phyloP scores from a whole-genome alignment of 2,113 vertebrate species.

The Labrus mixtus region DNA sequence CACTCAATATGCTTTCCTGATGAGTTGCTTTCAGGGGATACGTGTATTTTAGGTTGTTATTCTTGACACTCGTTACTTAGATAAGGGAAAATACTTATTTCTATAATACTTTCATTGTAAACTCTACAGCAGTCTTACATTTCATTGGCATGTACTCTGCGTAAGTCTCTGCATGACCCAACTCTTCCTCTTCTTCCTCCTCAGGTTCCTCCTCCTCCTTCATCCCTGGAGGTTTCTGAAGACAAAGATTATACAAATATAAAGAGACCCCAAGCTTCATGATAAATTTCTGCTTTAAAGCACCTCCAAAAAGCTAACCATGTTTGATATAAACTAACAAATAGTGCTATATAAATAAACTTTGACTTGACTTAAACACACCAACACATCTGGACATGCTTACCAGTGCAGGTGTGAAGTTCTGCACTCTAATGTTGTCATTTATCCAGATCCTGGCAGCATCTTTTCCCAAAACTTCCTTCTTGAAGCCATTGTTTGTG shows the following conservation, averaged over 20 bases:
- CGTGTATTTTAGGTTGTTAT: too few species aligned
- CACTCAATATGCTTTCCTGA: too few species aligned
- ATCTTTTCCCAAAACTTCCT: slow-evolving; percentile 93
- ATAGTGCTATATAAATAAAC: not conserved
- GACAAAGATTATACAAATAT: not conserved
- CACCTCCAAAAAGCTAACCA: not conserved
- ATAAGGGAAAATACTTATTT: too few species aligned
- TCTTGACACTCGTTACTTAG: too few species aligned
- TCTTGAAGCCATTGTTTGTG: slow-evolving; percentile 95
- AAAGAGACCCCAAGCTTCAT: not conserved
- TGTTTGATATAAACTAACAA: not conserved
- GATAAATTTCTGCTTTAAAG: not conserved
- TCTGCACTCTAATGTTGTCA: slow-evolving; percentile 91
- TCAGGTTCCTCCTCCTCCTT: slow-evolving; percentile 97
- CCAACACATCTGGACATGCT: not conserved
- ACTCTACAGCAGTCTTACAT: slow-evolving; percentile 75
- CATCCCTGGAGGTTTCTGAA: slow-evolving; percentile 89
- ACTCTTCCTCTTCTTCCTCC: slow-evolving; percentile 98
- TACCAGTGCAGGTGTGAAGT: slow-evolving; percentile 87
- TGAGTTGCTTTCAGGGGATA: too few species aligned
- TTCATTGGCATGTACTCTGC: slow-evolving; percentile 99
- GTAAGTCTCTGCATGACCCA: slow-evolving; percentile 97
- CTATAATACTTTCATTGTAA: not conserved
- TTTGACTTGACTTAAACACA: too few species aligned
- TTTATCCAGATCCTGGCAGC: slow-evolving; percentile 94